A percentile compares a stretch with the other conserved stretches of the same genome.
phyloP scores from a whole-genome alignment of 1,140 invertebrate genomes.

The Belonocnema kinseyi region DNA sequence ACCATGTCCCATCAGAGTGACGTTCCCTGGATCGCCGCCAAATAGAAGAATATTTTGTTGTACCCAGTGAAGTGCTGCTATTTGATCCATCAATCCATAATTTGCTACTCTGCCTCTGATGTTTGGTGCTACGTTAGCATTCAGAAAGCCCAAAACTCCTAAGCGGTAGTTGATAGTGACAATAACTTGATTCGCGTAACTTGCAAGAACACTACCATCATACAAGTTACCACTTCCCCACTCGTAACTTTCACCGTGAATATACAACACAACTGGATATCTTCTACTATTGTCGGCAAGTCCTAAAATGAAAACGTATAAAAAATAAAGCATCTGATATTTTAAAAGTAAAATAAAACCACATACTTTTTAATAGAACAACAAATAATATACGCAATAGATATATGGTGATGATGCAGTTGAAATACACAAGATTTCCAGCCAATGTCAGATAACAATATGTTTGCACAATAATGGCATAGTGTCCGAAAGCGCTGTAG shows the following conservation, averaged over 20 bases:
- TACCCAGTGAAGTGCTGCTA: slow-evolving; percentile 93
- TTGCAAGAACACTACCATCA: slow-evolving; percentile 93
- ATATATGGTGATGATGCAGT: no score
- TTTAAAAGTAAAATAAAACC: no score
- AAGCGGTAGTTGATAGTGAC: slow-evolving; percentile 98
- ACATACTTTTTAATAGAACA: no score
- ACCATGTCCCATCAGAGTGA: slow-evolving; percentile 95
- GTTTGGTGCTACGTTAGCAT: slow-evolving; percentile 88
- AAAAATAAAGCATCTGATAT: slow-evolving; percentile 19
- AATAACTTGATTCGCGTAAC: slow-evolving; percentile 93
- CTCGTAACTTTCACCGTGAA: slow-evolving; percentile 96
- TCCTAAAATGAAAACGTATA: slow-evolving; percentile 55
- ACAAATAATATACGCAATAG: no score
- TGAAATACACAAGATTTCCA: no score
- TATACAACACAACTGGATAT: slow-evolving; percentile 92
- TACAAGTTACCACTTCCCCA: slow-evolving; percentile 97
- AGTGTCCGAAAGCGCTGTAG: no score
- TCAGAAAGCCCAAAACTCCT: slow-evolving; percentile 93
- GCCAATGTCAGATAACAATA: no score
- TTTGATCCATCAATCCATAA: slow-evolving; percentile 95
- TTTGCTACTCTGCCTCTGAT: slow-evolving; percentile 90
- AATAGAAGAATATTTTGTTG: slow-evolving; percentile 94
- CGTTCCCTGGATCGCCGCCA: slow-evolving; percentile 90
- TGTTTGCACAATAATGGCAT: no score
- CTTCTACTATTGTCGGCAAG: slow-evolving; percentile 77